A percentile compares a stretch with the other conserved stretches of the same genome.
Evolutionary conservation across 2,797 vertebrate genomes (phyloP).

Genomic region (Bryconaethiops microstoma): DNA sequence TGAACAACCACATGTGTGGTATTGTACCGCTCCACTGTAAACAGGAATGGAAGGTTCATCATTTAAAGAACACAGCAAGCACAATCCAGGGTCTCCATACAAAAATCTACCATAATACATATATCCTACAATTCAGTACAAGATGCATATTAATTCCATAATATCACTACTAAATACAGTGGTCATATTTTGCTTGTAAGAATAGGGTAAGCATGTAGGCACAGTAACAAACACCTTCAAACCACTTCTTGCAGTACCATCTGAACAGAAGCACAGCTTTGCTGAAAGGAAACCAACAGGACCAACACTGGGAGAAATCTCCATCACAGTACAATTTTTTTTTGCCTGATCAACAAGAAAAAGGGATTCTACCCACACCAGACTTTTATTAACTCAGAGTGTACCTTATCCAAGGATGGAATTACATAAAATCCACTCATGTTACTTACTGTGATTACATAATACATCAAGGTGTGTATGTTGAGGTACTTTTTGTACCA

Average conservation of each 20-base stretch:
- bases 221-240: constrained; percentile 14
- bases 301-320: background rate
- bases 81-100: constrained; percentile 5
- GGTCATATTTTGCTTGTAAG: constrained; percentile 65
- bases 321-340: background rate
- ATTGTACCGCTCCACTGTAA: background rate
- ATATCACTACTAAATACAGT: constrained; percentile 61
- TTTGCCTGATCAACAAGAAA: background rate
- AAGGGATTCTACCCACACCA: background rate
- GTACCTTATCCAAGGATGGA: background rate
- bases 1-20: background rate
- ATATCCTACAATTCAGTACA: constrained; percentile 32
- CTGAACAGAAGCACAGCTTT: background rate
- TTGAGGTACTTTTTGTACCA: constrained; percentile 25
- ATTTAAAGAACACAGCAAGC: constrained; percentile 1
- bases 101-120: constrained; percentile 15
- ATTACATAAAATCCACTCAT: background rate
- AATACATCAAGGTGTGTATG: background rate
- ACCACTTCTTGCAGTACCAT: background rate
- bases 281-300: background rate
- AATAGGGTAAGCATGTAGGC: constrained; percentile 27
- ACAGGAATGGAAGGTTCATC: constrained; percentile 8
- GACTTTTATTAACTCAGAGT: background rate
- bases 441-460: background rate
- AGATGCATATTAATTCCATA: background rate